phyloP scores from a whole-genome alignment of 2,797 vertebrate species.

The Morelia viridis region DNA sequence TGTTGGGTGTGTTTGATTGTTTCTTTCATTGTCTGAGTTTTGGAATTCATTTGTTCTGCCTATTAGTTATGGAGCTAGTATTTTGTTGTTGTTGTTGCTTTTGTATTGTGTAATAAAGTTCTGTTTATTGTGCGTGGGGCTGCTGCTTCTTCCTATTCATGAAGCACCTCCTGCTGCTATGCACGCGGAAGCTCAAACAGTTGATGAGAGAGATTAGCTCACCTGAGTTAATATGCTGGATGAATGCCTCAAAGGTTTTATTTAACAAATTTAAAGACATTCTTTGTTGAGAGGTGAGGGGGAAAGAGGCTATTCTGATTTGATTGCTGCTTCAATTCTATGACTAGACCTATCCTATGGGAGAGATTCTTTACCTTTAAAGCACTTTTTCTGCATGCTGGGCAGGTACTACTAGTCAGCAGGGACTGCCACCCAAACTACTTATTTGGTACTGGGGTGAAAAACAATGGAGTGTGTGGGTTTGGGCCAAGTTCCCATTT shows the following conservation, averaged over 20 bases:
- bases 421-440: not conserved
- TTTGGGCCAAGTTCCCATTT: not conserved
- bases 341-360: not conserved
- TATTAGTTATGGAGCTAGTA: not conserved
- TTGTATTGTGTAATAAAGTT: not conserved
- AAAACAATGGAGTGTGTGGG: no score
- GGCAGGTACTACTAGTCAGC: not conserved
- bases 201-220: not conserved
- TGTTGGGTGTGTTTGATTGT: not conserved
- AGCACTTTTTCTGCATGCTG: not conserved
- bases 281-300: not conserved
- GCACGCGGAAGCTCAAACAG: not conserved
- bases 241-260: not conserved
- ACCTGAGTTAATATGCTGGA: not conserved
- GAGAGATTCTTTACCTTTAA: not conserved
- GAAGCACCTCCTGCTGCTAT: not conserved
- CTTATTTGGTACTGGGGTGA: not conserved
- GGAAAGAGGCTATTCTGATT: not conserved
- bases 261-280: not conserved
- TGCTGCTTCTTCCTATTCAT: not conserved
- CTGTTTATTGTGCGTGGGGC: not conserved
- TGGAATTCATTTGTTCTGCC: not conserved
- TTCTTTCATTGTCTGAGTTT: not conserved
- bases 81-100: not conserved
- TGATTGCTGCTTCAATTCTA: not conserved